Conservation (phyloP, 2,113 vertebrate genomes). For the Saccopteryx leptura region DNA sequence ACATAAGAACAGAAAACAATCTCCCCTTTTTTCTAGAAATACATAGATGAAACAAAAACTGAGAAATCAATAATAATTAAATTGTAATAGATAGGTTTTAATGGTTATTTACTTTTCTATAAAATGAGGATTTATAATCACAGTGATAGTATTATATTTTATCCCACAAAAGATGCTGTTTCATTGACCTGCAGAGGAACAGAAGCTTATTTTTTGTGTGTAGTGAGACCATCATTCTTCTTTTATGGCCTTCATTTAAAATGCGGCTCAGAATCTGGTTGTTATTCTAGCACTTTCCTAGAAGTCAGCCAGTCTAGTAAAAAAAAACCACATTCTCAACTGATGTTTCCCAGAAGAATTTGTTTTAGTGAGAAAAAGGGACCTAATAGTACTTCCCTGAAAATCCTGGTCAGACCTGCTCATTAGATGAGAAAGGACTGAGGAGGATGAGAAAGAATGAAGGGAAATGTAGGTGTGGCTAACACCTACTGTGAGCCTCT, state of each 20-base stretch:
- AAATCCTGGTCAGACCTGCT: neutral
- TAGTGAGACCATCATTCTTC: neutral
- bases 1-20: neutral
- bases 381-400: neutral
- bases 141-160: neutral
- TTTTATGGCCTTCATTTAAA: neutral
- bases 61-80: constrained; percentile 11
- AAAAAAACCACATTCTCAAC: neutral
- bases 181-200: neutral
- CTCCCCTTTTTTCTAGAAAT: neutral
- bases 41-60: neutral
- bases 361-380: neutral
- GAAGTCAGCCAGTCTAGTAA: neutral
- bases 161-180: neutral
- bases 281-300: neutral
- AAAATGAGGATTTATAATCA: neutral
- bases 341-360: neutral
- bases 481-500: neutral
- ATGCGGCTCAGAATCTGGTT: neutral
- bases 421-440: neutral
- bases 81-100: neutral
- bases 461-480: too few species aligned
- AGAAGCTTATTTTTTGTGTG: neutral
- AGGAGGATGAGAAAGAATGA: neutral
- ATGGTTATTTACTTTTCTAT: constrained; percentile 57